Evolutionary conservation across 2,888 invertebrate species (phyloP), one percentile per base, ranked within the genome.

Genomic region (Habrosyne pyritoides): DNA sequence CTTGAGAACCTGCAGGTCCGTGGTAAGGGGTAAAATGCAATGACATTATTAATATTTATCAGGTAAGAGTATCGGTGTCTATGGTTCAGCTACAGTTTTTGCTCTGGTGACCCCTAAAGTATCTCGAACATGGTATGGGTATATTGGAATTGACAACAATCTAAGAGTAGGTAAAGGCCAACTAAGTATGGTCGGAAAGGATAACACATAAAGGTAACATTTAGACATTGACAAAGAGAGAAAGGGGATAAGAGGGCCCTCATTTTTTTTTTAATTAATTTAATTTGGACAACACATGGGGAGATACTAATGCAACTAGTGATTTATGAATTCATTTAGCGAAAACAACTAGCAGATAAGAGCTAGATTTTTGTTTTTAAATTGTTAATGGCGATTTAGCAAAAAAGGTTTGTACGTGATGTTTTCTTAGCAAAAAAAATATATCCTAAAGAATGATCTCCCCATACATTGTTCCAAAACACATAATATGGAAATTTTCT

Each of bases 1-100:
- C 93, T 93, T 93, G 89, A 93, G 93, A 92, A 93, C 93, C 93
- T 93, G 93, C 89, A 77, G 91, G 89, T 93, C 93, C 93, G 69
- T 85, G 90, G 90, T 91, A 78, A 87, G 84, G 87, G 90, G 83
- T 89, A 83, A 90, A 92, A 92, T 89, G 91, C 89, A 91, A 91
- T 84, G 83, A 86, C 70, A 89, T 86, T 71, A 90, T 91, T 89
- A 90, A 89, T 91, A 84, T 88, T 81, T 77, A 83, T 89, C 80
- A 91, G 92, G 90, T 85, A 86, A 78, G 69, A 80, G 77, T 74
- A 71, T 50, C 22, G 42, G 42, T 8, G 8, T 52, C 55, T 54
- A 55, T 61, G 81, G 82, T 75, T 81, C 77, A 64, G 74, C 86
- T 83, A 84, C 81, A 67, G 72, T 76, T 66, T 65, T 74, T 75